Percentiles rank a stretch among this genome's conserved stretches.
These are phyloP conservation scores for Panzeria rudis DNA, from an alignment of 2,888 invertebrate species.

Conservation along the genomic window DNA sequence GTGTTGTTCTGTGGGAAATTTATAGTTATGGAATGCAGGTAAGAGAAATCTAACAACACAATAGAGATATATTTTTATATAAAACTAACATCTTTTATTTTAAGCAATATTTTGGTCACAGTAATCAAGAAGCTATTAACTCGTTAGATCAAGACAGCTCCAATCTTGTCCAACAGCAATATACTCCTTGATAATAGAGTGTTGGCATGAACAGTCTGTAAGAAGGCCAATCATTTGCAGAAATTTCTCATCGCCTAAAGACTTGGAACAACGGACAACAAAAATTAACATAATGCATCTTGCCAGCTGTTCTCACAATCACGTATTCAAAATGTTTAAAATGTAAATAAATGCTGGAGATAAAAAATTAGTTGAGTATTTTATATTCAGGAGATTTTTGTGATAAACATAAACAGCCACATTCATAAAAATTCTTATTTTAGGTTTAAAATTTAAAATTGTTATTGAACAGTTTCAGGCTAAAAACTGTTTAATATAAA, in stretches of 20 bases:
- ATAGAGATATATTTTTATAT: neutral
- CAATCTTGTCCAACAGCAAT: conserved; percentile 95
- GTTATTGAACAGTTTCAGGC: too few species aligned
- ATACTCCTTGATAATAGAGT: conserved; percentile 98
- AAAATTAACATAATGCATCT: conserved; percentile 75
- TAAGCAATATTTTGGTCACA: conserved; percentile 94
- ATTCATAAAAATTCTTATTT: too few species aligned
- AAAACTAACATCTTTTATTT: conserved; percentile 47
- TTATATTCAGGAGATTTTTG: too few species aligned
- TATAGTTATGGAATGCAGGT: conserved; percentile 98
- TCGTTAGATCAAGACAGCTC: conserved; percentile 97
- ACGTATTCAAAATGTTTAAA: neutral
- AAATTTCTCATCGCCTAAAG: conserved; percentile 93
- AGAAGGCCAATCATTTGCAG: conserved; percentile 95
- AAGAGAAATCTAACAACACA: conserved; percentile 64
- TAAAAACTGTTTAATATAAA: too few species aligned
- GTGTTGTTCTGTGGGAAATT: conserved; percentile 99
- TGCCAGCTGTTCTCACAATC: conserved; percentile 20
- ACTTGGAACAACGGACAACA: conserved; percentile 87
- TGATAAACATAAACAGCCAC: too few species aligned
- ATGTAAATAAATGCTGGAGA: conserved; percentile 7
- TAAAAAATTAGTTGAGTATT: too few species aligned
- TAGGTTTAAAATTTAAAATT: too few species aligned
- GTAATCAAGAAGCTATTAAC: conserved; percentile 99
- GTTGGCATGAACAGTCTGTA: conserved; percentile 97